Evolutionary conservation across 2,113 vertebrate species (phyloP), one percentile per base, ranked within the genome.

Genomic region (Gracilinanus agilis): DNA sequence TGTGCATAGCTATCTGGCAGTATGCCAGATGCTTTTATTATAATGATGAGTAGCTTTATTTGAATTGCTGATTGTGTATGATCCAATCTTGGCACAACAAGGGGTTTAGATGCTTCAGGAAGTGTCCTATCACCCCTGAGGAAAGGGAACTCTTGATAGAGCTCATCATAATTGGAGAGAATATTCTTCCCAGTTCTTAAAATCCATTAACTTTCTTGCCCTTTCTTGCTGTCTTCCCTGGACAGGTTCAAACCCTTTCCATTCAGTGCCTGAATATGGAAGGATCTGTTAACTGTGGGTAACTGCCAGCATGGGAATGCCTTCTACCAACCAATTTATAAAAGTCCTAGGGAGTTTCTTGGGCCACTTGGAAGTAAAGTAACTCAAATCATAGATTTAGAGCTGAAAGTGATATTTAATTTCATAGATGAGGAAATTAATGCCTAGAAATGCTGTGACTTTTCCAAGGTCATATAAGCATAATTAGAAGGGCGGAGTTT

Each of bases 11-110:
- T 94, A 54, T 90, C 54, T 94, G 92, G 93, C 90, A 34, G 13
- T 40, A 10, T 95, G 91, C 90, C 96, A 96, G 94, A 75, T 96
- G 92, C 93, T 96, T 95, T 94, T 97, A 93, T 98, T 94, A 97
- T 0, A 19, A 54, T 96, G 27, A 97, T 95, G 55, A 97, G 54
- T 75, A 93, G 94, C 67, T 93, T 95, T 94, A 97, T 97, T 97
- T 96, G 93, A 97, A 97, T 96, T 95, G 94, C 67, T 95, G 92
- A 97, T 97, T 89, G 96, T 54, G 16, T 91, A 55, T 44, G 88
- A 96, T 94, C 54, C 90, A 97, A 94, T 95, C 94, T 96, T 95
- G 92, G 53, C 40, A 67, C 91, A 93, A 93, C 88, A 92, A 75
- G 92, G 67, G 55, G 44, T 96, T 96, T 88, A 90, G 88, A 93